A percentile compares a stretch with the other conserved stretches of the same genome.
Evolutionary conservation across 2,113 vertebrate genomes (phyloP).

Genomic region (Hippocampus barbouri): DNA sequence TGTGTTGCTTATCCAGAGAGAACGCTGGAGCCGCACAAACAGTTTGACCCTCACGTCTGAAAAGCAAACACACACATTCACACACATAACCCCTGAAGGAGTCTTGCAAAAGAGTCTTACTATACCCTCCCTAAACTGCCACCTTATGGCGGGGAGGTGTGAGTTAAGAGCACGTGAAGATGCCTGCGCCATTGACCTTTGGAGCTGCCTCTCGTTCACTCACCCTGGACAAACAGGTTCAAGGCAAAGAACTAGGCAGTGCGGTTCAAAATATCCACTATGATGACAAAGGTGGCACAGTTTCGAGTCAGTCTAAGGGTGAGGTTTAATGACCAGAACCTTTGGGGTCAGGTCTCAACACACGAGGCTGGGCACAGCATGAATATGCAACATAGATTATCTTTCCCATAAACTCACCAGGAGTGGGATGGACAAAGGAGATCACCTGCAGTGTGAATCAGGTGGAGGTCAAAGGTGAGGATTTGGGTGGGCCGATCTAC

Average conservation of each 20-base stretch:
- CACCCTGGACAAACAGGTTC: too few relatives aligned
- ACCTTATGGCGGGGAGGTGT: too few relatives aligned
- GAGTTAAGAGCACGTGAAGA: too few relatives aligned
- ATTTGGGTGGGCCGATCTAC: background rate
- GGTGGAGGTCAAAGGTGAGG: background rate
- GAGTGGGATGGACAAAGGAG: background rate
- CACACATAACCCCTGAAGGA: slow-evolving; percentile 10
- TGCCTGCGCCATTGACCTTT: too few relatives aligned
- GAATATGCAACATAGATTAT: background rate
- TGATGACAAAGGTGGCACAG: too few relatives aligned
- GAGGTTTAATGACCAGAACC: too few relatives aligned
- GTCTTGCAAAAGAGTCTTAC: background rate
- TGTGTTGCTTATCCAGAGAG: slow-evolving; percentile 36
- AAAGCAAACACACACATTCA: slow-evolving; percentile 18
- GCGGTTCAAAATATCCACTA: too few relatives aligned
- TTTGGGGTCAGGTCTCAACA: too few relatives aligned
- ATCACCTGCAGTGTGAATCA: background rate
- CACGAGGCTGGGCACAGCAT: background rate
- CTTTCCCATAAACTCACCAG: background rate
- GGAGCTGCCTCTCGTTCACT: too few relatives aligned
- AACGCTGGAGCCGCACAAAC: slow-evolving; percentile 37
- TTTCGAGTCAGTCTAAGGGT: background rate
- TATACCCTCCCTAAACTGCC: too few relatives aligned
- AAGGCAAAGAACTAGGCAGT: too few relatives aligned
- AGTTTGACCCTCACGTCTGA: slow-evolving; percentile 38